Base-by-base conservation (phyloP, 2,797 vertebrate genomes). In the Eptatretus atami region DNA sequence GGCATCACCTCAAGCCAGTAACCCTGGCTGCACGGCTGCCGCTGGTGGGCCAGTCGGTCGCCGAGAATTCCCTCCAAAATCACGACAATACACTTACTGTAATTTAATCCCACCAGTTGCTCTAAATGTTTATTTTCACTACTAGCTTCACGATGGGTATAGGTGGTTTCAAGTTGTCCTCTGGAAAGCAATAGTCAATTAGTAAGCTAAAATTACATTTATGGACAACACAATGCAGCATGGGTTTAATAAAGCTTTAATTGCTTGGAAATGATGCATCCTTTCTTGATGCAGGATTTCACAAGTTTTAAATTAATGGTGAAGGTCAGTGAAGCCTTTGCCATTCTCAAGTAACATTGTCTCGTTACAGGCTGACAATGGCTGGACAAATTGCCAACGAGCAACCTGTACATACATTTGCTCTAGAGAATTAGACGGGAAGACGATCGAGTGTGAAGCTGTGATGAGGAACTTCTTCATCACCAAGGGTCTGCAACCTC, bases 41-140 rank as follows among this genome's bases (percentile, higher is more conserved):
- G 79, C 65, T 88, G 84, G 84, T 86, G 82, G 82, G 71, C 85
- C 63, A 82, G 82, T 53, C n/a, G 75, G 77, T 70, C 74, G 71
- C n/a, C 67, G 80, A 86, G 70, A n/a, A 77, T 88, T 69, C 75
- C 72, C 67, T 67, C 72, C 66, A 73, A 75, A 0, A 67, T 67
- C 52, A 73, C 75, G 64, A 71, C 67, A n/a, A 1, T 52, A 73
- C 65, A 73, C 31, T 8, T 44, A 4, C 6, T n/a, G 31, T 44
- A 44, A 44, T 44, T 44, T 5, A 44, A 44, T 44, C 31, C 6
- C 31, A 44, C n/a, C 31, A 44, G 4, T n/a, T 44, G 31, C 31
- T n/a, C 31, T 44, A 44, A 44, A 8, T 44, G 31, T 44, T 44
- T 4, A 44, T 44, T 44, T 44, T 8, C 31, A 5, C 31, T 44